A percentile compares a stretch with the other conserved stretches of the same genome.
phyloP scores from a whole-genome alignment of 2,797 vertebrate species.

The Salarias fasciatus region DNA sequence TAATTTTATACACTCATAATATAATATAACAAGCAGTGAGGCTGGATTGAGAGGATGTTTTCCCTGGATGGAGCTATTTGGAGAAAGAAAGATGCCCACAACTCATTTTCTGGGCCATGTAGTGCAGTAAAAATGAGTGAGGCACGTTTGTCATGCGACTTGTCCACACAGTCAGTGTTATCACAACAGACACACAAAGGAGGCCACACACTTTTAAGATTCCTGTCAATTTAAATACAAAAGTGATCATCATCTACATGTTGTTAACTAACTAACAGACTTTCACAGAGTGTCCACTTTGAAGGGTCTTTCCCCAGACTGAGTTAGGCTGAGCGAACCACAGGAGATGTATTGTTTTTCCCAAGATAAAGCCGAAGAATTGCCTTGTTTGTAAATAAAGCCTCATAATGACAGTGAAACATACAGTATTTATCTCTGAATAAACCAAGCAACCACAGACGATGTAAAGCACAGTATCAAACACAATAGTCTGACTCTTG shows the following conservation, averaged over 20 bases:
- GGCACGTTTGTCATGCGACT: constrained; percentile 61
- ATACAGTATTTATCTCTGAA: constrained; percentile 15
- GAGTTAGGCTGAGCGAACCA: constrained; percentile 33
- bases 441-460: constrained; percentile 1
- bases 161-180: constrained; percentile 65
- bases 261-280: constrained; percentile 3
- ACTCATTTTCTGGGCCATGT: constrained; percentile 72
- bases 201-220: constrained; percentile 31
- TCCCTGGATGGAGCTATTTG: too few relatives aligned
- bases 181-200: constrained; percentile 45
- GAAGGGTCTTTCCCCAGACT: constrained; percentile 12
- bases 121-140: constrained; percentile 72
- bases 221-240: constrained; percentile 46
- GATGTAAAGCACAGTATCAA: constrained; percentile 16
- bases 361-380: constrained; percentile 31
- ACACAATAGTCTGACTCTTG: constrained; percentile 50
- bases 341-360: constrained; percentile 22
- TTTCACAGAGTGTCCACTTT: constrained; percentile 50
- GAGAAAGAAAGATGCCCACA: constrained; percentile 76
- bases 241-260: constrained; percentile 4
- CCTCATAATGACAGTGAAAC: constrained; percentile 15
- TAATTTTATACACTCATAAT: constrained; percentile 22
- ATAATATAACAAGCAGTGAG: constrained; percentile 42
- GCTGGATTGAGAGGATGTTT: constrained; percentile 4
- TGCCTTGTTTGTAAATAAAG: constrained; percentile 34